phyloP scores from a whole-genome alignment of 2,888 invertebrate species.

The Folsomia manolachei region DNA sequence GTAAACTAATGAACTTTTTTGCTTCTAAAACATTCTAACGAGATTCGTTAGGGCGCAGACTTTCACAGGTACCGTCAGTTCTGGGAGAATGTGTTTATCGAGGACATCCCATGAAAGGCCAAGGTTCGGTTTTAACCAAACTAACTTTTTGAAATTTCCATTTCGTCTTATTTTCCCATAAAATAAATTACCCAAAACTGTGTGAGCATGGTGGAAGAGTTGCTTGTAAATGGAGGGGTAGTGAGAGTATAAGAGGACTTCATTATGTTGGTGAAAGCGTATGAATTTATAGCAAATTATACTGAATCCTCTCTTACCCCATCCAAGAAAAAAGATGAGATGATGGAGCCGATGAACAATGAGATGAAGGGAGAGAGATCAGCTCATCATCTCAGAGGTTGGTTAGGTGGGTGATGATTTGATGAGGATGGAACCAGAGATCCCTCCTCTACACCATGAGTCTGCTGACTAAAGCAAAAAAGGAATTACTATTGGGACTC shows the following conservation, averaged over 20 bases:
- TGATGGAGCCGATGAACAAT: too few species aligned
- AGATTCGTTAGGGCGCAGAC: too few species aligned
- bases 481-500: slow-evolving; percentile 50
- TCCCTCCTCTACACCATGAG: too few species aligned
- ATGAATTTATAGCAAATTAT: slow-evolving; percentile 13
- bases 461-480: slow-evolving; percentile 47
- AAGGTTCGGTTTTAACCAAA: too few species aligned
- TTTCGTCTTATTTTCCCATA: background rate
- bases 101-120: too few species aligned
- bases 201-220: background rate
- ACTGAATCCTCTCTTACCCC: background rate
- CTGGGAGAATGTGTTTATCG: too few species aligned
- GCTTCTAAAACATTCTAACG: too few species aligned
- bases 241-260: slow-evolving; percentile 4
- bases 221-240: slow-evolving; percentile 15
- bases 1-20: background rate
- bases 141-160: too few species aligned
- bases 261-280: slow-evolving; percentile 14
- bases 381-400: background rate
- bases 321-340: background rate
- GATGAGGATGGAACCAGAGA: slow-evolving; percentile 40
- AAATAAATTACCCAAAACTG: background rate
- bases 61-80: too few species aligned
- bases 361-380: background rate
- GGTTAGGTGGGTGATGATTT: slow-evolving; percentile 37